A percentile compares a stretch with the other conserved stretches of the same genome.
Evolutionary conservation across 2,113 vertebrate species (phyloP).

Genomic region (Psilopogon haemacephalus): DNA sequence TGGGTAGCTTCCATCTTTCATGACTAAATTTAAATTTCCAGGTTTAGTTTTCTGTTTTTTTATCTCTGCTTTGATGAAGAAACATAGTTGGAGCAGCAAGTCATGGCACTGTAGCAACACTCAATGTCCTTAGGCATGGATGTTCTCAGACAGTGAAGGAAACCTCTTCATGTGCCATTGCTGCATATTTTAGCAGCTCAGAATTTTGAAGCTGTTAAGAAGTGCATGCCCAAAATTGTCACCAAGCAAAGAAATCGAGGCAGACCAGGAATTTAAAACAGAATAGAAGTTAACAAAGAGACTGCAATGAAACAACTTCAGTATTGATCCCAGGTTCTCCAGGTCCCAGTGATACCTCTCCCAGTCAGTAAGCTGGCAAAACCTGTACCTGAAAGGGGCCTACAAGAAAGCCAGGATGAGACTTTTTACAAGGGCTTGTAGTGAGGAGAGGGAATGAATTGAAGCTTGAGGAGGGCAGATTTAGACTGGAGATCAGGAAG

Average conservation of each 20-base stretch:
- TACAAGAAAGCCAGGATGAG: no score
- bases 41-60: conserved; percentile 26
- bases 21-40: conserved; percentile 30
- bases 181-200: conserved; percentile 29
- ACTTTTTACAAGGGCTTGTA: no score
- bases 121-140: neutral
- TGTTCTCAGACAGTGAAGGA: neutral
- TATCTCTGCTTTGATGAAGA: neutral
- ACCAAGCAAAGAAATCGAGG: neutral
- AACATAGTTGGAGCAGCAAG: neutral
- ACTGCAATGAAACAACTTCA: neutral
- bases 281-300: neutral
- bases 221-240: neutral
- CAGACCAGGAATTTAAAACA: neutral
- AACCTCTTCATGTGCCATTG: neutral
- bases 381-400: no score
- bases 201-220: neutral
- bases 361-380: neutral
- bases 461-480: no score
- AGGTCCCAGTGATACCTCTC: neutral
- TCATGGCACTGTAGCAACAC: neutral
- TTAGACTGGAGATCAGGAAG: no score
- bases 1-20: neutral
- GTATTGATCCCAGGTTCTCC: neutral
- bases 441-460: no score